A percentile compares a stretch with the other conserved stretches of the same genome.
Conservation (phyloP, 2,797 vertebrate genomes). For the Kryptolebias ocellatus region DNA sequence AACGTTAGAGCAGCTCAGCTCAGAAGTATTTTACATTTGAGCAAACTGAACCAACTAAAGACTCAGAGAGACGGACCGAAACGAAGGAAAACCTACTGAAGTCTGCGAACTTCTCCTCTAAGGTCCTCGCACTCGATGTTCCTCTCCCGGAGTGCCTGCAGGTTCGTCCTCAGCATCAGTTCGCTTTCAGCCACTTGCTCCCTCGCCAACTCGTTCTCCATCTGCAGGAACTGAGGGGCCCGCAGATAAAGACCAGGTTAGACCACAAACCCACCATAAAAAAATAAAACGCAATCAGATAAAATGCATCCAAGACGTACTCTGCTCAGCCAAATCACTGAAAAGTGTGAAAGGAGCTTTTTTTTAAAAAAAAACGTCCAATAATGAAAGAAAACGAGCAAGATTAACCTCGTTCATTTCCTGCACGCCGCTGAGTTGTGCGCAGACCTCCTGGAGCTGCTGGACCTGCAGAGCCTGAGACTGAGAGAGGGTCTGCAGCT, state of each 20-base stretch:
- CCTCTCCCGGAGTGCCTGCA: conserved; percentile 83
- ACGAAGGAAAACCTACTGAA: conserved; percentile 78
- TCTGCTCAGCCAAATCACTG: too few relatives aligned
- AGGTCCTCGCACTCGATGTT: conserved; percentile 87
- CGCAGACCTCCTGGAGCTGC: conserved; percentile 69
- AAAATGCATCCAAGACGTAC: too few relatives aligned
- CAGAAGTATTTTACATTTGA: too few relatives aligned
- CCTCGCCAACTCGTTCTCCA: conserved; percentile 86
- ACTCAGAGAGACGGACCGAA: not conserved
- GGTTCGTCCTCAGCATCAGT: conserved; percentile 74
- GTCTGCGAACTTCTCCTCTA: conserved; percentile 74
- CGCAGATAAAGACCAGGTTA: not conserved
- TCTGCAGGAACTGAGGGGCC: conserved; percentile 86
- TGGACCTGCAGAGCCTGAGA: conserved; percentile 75
- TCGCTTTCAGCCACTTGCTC: conserved; percentile 88
- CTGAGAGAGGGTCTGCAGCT: conserved; percentile 67
- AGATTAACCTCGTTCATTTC: conserved; percentile 80
- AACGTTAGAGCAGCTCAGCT: too few relatives aligned
- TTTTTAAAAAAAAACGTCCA: too few relatives aligned
- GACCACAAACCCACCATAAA: not conserved
- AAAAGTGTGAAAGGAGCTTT: too few relatives aligned
- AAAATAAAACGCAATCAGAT: too few relatives aligned
- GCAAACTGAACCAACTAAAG: too few relatives aligned
- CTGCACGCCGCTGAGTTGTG: conserved; percentile 64
- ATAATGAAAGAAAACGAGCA: too few relatives aligned